Conservation (phyloP, 2,113 vertebrate species). For the Dendrocopos noguchii region DNA sequence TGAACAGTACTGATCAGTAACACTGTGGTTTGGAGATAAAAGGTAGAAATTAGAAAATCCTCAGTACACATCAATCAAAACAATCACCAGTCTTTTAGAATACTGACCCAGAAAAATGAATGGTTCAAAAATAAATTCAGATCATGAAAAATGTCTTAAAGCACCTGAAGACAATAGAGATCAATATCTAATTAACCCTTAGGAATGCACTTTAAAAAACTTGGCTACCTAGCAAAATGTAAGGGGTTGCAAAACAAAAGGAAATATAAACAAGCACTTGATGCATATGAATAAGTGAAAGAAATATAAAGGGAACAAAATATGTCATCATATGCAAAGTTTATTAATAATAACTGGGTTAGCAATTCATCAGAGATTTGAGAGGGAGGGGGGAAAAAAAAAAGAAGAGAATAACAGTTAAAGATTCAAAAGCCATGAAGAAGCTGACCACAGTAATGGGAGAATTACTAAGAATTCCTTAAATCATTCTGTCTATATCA, state of each 20-base stretch:
- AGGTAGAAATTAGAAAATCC: neutral
- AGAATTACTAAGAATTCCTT: neutral
- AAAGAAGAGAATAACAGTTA: neutral
- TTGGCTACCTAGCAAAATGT: neutral
- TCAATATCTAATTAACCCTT: conserved; percentile 58
- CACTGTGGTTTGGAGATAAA: neutral
- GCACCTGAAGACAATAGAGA: conserved; percentile 2
- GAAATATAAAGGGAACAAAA: neutral
- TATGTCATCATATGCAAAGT: neutral
- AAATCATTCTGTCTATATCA: neutral
- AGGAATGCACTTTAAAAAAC: conserved; percentile 3
- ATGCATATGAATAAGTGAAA: neutral
- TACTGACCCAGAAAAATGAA: neutral
- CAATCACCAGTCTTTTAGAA: neutral
- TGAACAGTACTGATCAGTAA: neutral
- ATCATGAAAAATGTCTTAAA: conserved; percentile 42
- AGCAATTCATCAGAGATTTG: neutral
- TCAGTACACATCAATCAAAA: neutral
- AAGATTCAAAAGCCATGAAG: neutral
- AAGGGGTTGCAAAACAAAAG: conserved; percentile 1
- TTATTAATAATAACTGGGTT: neutral
- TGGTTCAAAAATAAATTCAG: conserved; percentile 19
- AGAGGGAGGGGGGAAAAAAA: neutral
- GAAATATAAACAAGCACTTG: neutral
- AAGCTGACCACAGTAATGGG: neutral